Base-by-base conservation (phyloP, 2,113 vertebrate species). In the Psittacus erithacus region DNA sequence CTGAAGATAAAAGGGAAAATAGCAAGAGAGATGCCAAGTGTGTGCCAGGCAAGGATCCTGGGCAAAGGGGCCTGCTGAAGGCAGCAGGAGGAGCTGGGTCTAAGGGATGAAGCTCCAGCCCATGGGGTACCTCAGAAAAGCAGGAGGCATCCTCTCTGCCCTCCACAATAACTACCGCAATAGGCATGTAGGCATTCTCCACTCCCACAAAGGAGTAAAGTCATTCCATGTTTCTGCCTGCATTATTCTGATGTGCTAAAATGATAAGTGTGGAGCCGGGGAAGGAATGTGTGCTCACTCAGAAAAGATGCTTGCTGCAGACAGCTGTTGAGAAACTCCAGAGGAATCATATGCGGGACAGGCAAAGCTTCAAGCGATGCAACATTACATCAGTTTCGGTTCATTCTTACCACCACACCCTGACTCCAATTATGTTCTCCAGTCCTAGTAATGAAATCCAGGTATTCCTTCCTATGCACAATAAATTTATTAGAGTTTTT, bases 351-450 rank as follows among this genome's bases (percentile, higher is more conserved):
- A 59, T 0, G 1, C 88, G 31, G 80, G 52, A 28, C 43, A 65
- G 88, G 82, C 33, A 2, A 50, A 92, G 93, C 95, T 95, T 25
- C 79, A 16, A 94, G 97, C 47, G 1, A 80, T 31, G 86, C 93
- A 62, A 7, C 35, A 87, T 95, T 70, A 82, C 92, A 68, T 52
- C 90, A 95, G 93, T 92, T 95, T 93, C 95, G 95, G 90, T 82
- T 86, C 27, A 57, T 77, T 75, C 88, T 60, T 65, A 28, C 92
- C 88, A 55, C 95, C 97, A 95, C 97, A 65, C 97, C 97, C 94
- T 63, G 68, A 82, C 81, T 94, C 93, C 95, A 96, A 96, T 97
- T 96, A 97, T 31, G 38, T 75, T 95, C 92, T 46, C 44, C 43
- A 75, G 65, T 41, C n/a, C 73, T 33, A 71, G 47, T 14, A 77